Evolutionary conservation across 2,797 vertebrate species (phyloP).

Genomic region (Artibeus jamaicensis): DNA sequence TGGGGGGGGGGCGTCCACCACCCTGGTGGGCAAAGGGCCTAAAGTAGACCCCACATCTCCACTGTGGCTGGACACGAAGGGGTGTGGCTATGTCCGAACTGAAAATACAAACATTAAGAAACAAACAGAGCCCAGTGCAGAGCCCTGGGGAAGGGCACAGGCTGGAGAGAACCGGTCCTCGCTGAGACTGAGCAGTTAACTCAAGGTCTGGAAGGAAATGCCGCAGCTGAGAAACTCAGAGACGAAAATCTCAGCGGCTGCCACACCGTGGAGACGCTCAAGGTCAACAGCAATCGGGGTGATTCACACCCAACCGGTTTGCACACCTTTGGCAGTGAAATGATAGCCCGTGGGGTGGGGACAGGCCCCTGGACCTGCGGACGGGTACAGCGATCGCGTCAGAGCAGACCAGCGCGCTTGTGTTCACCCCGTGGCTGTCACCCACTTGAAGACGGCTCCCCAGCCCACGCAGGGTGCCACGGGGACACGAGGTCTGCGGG

Average conservation of each 20-base stretch:
- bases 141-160: rapidly evolving
- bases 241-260: rapidly evolving
- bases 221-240: rapidly evolving
- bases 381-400: too few species aligned
- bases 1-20: rapidly evolving
- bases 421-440: rapidly evolving
- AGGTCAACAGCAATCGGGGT: rapidly evolving
- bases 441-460: not conserved
- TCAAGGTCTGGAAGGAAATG: not conserved
- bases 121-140: too few species aligned
- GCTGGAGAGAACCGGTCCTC: rapidly evolving
- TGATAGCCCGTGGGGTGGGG: not conserved
- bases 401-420: too few species aligned
- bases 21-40: not conserved
- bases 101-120: rapidly evolving
- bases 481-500: not conserved
- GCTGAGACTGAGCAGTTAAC: too few species aligned
- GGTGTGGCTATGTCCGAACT: rapidly evolving
- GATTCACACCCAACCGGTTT: not conserved
- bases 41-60: not conserved
- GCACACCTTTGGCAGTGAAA: not conserved
- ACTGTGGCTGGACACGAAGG: rapidly evolving
- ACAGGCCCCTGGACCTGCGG: not conserved
- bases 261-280: rapidly evolving
- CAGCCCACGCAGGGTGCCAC: rapidly evolving